Evolutionary conservation across 2,797 vertebrate species (phyloP).

Genomic region (Microchirus variegatus): DNA sequence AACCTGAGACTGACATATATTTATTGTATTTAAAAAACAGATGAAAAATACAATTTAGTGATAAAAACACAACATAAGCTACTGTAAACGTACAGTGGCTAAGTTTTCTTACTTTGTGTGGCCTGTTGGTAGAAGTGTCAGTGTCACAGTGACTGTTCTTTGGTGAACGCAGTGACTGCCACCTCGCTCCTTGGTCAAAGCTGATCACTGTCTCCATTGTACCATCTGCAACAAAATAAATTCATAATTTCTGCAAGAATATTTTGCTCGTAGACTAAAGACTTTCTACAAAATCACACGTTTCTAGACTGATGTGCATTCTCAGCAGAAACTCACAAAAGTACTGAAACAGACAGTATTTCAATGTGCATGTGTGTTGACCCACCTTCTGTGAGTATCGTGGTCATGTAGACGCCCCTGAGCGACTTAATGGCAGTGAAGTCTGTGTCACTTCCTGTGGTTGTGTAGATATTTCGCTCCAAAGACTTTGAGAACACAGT

Average conservation of each 20-base stretch:
- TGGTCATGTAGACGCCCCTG: constrained; percentile 91
- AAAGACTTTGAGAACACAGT: constrained; percentile 93
- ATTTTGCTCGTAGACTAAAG: not conserved
- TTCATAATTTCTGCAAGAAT: not conserved
- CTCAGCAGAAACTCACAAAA: too few species aligned
- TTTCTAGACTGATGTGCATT: too few species aligned
- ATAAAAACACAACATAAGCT: not conserved
- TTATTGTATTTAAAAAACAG: not conserved
- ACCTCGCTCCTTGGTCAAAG: constrained; percentile 91
- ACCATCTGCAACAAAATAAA: constrained; percentile 76
- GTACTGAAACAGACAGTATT: too few species aligned
- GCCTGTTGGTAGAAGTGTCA: constrained; percentile 63
- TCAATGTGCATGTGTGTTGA: not conserved
- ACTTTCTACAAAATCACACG: too few species aligned
- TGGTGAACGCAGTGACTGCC: constrained; percentile 86
- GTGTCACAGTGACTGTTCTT: constrained; percentile 87
- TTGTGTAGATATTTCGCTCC: constrained; percentile 91
- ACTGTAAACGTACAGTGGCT: not conserved
- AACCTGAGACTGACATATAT: too few species aligned
- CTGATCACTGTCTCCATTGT: constrained; percentile 90
- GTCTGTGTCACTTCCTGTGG: constrained; percentile 90
- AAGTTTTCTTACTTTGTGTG: constrained; percentile 64
- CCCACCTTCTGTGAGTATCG: constrained; percentile 87
- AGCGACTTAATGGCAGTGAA: constrained; percentile 91
- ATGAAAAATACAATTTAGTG: not conserved